Evolutionary conservation across 2,113 vertebrate species (phyloP).

Genomic region (Peucedramus taeniatus): DNA sequence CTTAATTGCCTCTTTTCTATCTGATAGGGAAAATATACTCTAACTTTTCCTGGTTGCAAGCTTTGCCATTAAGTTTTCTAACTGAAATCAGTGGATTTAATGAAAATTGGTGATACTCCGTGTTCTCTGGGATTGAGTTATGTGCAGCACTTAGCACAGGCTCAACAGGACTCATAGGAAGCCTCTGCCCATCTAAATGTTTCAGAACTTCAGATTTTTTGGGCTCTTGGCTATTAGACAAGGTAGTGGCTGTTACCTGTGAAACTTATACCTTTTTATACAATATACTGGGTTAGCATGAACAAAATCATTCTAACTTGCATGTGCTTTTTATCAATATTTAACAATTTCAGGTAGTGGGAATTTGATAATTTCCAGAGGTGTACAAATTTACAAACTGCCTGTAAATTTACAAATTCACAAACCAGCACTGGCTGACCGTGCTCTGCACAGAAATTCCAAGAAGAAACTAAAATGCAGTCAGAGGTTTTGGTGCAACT

Average conservation of each 20-base stretch:
- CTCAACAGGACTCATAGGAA: neutral
- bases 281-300: neutral
- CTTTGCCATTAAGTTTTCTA: neutral
- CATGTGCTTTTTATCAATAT: neutral
- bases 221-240: neutral
- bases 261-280: neutral
- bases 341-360: neutral
- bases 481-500: neutral
- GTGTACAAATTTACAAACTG: neutral
- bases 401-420: neutral
- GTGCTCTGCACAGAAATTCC: neutral
- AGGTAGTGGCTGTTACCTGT: neutral
- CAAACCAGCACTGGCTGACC: neutral
- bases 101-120: neutral
- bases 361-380: neutral
- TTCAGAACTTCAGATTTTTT: neutral
- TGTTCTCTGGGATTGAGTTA: neutral
- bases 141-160: neutral
- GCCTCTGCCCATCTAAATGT: neutral
- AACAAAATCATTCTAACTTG: neutral
- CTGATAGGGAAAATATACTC: conserved; percentile 8
- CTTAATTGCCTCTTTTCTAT: conserved; percentile 37
- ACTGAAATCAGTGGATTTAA: neutral
- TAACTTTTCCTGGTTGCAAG: neutral
- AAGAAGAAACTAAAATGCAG: neutral